Evolutionary conservation across 92 coral and sea anemone species (phyloP).

Genomic region (Meandrina meandrites): DNA sequence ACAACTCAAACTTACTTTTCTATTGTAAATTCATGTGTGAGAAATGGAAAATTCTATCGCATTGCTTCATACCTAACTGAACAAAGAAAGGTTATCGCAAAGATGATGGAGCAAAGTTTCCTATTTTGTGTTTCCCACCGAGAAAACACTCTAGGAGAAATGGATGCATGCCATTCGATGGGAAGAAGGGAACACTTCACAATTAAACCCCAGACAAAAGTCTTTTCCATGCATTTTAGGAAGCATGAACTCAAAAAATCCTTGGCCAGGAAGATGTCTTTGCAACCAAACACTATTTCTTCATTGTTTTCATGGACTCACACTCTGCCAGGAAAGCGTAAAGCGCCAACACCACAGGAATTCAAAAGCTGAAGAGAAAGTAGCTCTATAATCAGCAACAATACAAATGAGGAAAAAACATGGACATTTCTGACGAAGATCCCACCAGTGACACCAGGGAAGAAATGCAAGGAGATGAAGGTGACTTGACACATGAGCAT

Average conservation of each 20-base stretch:
- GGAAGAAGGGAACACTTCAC: constrained; percentile 33
- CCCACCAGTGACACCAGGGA: background rate
- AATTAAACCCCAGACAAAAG: constrained; percentile 6
- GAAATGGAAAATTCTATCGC: constrained; percentile 18
- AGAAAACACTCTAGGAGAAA: background rate
- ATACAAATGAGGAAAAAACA: background rate
- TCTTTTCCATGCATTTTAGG: constrained; percentile 51
- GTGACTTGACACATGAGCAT: background rate
- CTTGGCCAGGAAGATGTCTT: too few species aligned
- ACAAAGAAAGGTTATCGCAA: constrained; percentile 38
- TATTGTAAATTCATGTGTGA: background rate
- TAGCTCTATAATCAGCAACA: background rate
- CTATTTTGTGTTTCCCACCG: constrained; percentile 27
- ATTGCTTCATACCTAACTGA: constrained; percentile 38
- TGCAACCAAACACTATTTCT: constrained; percentile 10
- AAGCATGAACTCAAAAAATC: constrained; percentile 8
- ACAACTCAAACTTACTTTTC: background rate
- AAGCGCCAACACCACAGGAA: background rate
- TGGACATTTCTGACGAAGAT: background rate
- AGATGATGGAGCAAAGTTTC: constrained; percentile 29
- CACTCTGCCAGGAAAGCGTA: constrained; percentile 10
- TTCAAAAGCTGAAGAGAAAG: background rate
- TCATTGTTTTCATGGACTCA: constrained; percentile 32
- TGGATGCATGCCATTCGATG: constrained; percentile 51
- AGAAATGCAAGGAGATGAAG: background rate